Evolutionary conservation across 2,888 invertebrate species (phyloP).

Genomic region (Limnephilus marmoratus): DNA sequence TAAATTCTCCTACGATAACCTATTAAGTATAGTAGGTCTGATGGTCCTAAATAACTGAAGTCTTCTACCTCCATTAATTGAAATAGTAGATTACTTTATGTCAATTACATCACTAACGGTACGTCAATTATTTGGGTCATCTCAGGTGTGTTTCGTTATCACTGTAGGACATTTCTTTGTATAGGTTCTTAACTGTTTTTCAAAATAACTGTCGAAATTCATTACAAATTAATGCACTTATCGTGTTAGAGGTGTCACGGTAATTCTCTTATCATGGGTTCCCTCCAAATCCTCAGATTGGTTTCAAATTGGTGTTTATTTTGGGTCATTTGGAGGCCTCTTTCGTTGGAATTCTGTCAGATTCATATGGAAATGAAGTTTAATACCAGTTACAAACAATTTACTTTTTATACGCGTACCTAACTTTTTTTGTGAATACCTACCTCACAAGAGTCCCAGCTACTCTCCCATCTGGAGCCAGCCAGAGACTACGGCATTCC

Average conservation of each 20-base stretch:
- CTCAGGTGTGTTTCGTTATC: slow-evolving; percentile 23
- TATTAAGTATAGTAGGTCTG: not conserved
- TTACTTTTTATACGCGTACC: not conserved
- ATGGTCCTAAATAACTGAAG: not conserved
- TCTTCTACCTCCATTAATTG: not conserved
- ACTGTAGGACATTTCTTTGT: slow-evolving; percentile 9
- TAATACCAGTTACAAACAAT: not conserved
- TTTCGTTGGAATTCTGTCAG: not conserved
- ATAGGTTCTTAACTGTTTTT: not conserved
- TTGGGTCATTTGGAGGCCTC: slow-evolving; percentile 17
- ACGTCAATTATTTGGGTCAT: slow-evolving; percentile 32
- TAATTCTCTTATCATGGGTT: slow-evolving; percentile 41
- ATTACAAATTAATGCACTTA: slow-evolving; percentile 54
- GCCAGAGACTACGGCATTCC: too few species aligned
- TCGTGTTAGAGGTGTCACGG: slow-evolving; percentile 37
- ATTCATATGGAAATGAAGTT: not conserved
- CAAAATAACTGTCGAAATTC: slow-evolving; percentile 42
- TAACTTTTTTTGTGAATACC: too few species aligned
- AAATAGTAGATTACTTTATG: slow-evolving; percentile 21
- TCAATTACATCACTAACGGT: slow-evolving; percentile 38
- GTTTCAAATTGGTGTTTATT: slow-evolving; percentile 17
- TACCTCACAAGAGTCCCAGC: too few species aligned
- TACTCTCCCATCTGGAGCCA: too few species aligned
- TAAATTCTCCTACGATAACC: not conserved
- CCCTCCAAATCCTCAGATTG: not conserved